Conservation (phyloP, 2,113 vertebrate genomes). For the Parotia lawesii region DNA sequence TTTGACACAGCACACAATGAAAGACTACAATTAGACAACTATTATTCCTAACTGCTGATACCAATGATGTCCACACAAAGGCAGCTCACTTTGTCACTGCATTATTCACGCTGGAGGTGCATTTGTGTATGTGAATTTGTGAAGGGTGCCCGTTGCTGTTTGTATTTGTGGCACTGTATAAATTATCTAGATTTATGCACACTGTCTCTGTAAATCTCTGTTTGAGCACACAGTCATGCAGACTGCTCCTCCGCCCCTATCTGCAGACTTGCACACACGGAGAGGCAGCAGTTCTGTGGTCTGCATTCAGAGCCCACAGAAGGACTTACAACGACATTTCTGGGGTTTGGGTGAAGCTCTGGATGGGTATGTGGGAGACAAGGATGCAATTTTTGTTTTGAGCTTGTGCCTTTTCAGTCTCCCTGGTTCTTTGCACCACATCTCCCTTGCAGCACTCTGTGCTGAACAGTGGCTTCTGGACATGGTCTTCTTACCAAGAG, state of each 20-base stretch:
- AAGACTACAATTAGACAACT: slow-evolving; percentile 70
- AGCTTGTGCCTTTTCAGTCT: background rate
- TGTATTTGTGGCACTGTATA: slow-evolving; percentile 23
- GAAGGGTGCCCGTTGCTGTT: background rate
- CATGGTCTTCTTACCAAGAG: background rate
- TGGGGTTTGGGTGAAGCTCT: background rate
- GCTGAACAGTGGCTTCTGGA: background rate
- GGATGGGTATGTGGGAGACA: background rate
- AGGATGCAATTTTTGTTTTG: background rate
- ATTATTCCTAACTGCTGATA: slow-evolving; percentile 62
- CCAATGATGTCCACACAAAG: slow-evolving; percentile 62
- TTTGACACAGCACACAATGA: slow-evolving; percentile 65
- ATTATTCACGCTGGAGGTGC: slow-evolving; percentile 52
- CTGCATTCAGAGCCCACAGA: background rate
- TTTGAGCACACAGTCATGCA: background rate
- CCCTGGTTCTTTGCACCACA: background rate
- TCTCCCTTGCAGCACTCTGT: background rate
- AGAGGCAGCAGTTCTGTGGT: background rate
- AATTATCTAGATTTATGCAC: slow-evolving; percentile 17
- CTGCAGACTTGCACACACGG: background rate
- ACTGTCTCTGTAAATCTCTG: background rate
- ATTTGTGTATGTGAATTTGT: slow-evolving; percentile 1
- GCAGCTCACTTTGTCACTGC: slow-evolving; percentile 46
- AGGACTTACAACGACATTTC: accelerated
- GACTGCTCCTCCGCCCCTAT: background rate